These are phyloP conservation scores for Oegoconia quadripuncta DNA, from an alignment of 2,888 invertebrate genomes.

Conservation along the genomic window DNA sequence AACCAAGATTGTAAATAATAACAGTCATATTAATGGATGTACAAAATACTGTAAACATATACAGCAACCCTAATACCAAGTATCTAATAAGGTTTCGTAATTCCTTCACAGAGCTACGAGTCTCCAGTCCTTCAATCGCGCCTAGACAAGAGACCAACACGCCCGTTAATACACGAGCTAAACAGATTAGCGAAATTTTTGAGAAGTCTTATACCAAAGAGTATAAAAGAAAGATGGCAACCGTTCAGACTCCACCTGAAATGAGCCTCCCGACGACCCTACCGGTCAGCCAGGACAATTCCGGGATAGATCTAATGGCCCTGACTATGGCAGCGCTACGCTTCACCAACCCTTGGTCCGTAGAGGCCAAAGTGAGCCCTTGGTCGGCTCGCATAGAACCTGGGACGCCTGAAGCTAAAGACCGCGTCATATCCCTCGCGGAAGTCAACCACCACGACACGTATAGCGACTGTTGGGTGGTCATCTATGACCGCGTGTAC, in stretches of 20 bases:
- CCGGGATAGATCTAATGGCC: conserved; percentile 60
- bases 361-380: conserved; percentile 38
- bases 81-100: conserved; percentile 57
- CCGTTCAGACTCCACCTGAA: conserved; percentile 57
- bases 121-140: conserved; percentile 38
- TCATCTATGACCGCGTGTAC: conserved; percentile 92
- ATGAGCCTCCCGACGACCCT: conserved; percentile 51
- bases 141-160: conserved; percentile 34
- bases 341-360: conserved; percentile 64
- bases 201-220: conserved; percentile 1
- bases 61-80: conserved; percentile 29
- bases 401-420: conserved; percentile 55
- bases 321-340: conserved; percentile 72
- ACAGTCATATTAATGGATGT: too few relatives aligned
- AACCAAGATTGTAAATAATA: too few relatives aligned
- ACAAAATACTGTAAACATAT: neutral
- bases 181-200: neutral
- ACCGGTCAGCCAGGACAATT: conserved; percentile 49
- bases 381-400: conserved; percentile 47
- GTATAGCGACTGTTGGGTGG: conserved; percentile 88
- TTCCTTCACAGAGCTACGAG: conserved; percentile 51
- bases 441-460: conserved; percentile 89
- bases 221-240: conserved; percentile 47
- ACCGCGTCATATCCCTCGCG: conserved; percentile 81
- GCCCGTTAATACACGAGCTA: conserved; percentile 16